These are phyloP conservation scores for Diabrotica virgifera DNA, from an alignment of 1,140 invertebrate genomes.

Conservation along the genomic window DNA sequence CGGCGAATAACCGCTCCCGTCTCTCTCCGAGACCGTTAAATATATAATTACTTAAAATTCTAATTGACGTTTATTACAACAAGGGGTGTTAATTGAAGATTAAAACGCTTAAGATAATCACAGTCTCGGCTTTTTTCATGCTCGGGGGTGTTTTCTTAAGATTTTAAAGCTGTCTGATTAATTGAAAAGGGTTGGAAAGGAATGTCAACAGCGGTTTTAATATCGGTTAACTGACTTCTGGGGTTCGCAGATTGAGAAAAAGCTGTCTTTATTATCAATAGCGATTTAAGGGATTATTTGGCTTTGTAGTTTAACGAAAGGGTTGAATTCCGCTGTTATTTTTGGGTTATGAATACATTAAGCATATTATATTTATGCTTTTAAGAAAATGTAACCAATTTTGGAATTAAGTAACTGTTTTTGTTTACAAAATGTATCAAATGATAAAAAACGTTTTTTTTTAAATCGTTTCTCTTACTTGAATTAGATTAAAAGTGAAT, in stretches of 20 bases:
- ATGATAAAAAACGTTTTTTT: too few relatives aligned
- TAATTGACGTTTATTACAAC: slow-evolving; percentile 49
- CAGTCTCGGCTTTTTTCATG: slow-evolving; percentile 28
- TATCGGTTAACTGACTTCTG: slow-evolving; percentile 21
- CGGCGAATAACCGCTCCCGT: slow-evolving; percentile 27
- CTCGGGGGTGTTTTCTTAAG: slow-evolving; percentile 37
- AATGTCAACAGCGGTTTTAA: slow-evolving; percentile 29
- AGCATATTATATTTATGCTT: too few relatives aligned
- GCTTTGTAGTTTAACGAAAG: slow-evolving; percentile 21
- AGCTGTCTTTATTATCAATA: slow-evolving; percentile 21
- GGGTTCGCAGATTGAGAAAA: slow-evolving; percentile 6
- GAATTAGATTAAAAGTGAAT: too few relatives aligned
- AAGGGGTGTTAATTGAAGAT: slow-evolving; percentile 46
- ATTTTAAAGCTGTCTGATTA: slow-evolving; percentile 35
- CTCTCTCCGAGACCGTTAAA: slow-evolving; percentile 31
- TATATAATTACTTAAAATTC: slow-evolving; percentile 45
- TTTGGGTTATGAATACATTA: slow-evolving; percentile 17
- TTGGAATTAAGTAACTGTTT: too few relatives aligned
- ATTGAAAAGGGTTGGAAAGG: slow-evolving; percentile 35
- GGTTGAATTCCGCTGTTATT: slow-evolving; percentile 10
- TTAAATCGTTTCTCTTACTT: too few relatives aligned
- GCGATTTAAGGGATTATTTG: slow-evolving; percentile 15
- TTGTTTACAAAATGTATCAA: too few relatives aligned
- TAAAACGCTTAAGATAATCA: slow-evolving; percentile 40
- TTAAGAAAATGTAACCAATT: too few relatives aligned